Percentiles rank a stretch among this genome's conserved stretches.
Evolutionary conservation across 2,113 vertebrate species (phyloP).

Genomic region (Rhea pennata): DNA sequence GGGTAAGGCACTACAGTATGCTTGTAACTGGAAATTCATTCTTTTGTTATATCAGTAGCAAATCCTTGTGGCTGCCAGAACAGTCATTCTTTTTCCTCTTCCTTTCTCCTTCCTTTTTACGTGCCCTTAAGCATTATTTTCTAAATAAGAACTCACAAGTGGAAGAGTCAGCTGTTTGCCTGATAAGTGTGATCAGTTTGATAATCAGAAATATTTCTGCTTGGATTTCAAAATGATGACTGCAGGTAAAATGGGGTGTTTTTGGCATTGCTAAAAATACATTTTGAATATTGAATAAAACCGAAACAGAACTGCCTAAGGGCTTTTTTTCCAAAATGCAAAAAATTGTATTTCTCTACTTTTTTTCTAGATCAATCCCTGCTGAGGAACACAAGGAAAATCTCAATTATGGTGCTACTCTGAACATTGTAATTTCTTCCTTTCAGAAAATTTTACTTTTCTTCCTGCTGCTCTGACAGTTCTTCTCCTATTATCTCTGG

Average conservation of each 20-base stretch:
- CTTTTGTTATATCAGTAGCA: background rate
- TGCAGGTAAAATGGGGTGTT: background rate
- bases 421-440: background rate
- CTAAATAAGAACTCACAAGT: background rate
- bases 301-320: background rate
- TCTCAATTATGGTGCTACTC: background rate
- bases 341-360: background rate
- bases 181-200: background rate
- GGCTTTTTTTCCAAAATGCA: background rate
- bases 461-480: background rate
- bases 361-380: background rate
- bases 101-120: background rate
- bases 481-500: background rate
- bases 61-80: background rate
- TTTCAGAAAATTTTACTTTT: background rate
- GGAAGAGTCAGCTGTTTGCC: background rate
- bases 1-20: conserved; percentile 55
- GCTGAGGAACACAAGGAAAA: background rate
- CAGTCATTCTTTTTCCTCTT: background rate
- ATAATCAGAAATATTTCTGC: background rate
- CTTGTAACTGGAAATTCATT: background rate
- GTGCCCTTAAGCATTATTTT: background rate
- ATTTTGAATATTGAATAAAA: background rate
- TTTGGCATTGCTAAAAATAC: background rate
- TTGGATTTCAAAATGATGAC: background rate